Conservation (phyloP, 2,113 vertebrate species). For the Phylloscopus trochiloides region DNA sequence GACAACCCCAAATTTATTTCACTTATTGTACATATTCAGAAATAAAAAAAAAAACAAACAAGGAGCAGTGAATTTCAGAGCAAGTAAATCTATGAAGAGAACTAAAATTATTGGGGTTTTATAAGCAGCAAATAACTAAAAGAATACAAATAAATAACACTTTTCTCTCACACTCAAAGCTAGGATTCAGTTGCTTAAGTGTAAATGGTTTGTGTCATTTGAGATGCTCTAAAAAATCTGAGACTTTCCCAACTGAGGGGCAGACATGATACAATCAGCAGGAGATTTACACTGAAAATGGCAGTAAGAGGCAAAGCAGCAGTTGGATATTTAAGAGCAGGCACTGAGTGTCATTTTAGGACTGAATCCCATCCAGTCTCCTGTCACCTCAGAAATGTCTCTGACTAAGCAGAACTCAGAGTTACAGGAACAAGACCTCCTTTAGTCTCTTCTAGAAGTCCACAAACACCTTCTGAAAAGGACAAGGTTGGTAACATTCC, state of each 20-base stretch:
- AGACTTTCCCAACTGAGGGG: neutral
- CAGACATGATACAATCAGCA: neutral
- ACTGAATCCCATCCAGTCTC: neutral
- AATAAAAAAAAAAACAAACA: neutral
- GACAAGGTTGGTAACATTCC: neutral
- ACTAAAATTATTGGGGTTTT: neutral
- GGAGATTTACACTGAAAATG: neutral
- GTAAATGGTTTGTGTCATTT: neutral
- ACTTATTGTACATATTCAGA: neutral
- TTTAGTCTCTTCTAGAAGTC: neutral
- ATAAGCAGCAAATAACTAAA: neutral
- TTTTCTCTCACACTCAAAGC: neutral
- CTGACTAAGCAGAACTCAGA: neutral
- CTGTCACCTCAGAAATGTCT: neutral
- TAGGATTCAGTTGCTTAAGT: neutral
- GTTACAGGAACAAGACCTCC: neutral
- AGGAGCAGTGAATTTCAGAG: neutral
- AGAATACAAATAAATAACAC: neutral
- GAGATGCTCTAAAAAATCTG: neutral
- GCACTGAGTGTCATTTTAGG: neutral
- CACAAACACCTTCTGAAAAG: neutral
- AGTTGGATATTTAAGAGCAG: neutral
- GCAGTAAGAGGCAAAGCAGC: neutral
- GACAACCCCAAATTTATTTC: neutral
- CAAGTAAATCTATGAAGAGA: neutral